Percentiles rank a stretch among this genome's conserved stretches.
Evolutionary conservation across 2,797 vertebrate species (phyloP).

Genomic region (Salmo trutta): DNA sequence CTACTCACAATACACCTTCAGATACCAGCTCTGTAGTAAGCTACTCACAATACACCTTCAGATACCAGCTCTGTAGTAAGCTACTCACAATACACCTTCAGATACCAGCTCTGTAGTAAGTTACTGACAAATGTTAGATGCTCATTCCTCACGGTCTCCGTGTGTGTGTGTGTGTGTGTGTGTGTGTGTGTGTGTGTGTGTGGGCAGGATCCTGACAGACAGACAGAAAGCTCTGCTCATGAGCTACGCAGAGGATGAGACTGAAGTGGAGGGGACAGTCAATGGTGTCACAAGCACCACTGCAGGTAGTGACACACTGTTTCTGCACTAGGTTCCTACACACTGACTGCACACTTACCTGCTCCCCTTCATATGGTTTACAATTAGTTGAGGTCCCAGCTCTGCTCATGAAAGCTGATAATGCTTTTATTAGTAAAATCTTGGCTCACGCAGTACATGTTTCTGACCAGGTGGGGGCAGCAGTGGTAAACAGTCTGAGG

Average conservation of each 20-base stretch:
- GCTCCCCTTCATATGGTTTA: not conserved
- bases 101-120: too few species aligned
- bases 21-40: too few species aligned
- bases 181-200: not conserved
- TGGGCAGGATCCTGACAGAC: slow-evolving; percentile 85
- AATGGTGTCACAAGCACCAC: slow-evolving; percentile 87
- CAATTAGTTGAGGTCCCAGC: not conserved
- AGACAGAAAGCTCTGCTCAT: slow-evolving; percentile 84
- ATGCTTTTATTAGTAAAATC: not conserved
- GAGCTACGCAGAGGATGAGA: slow-evolving; percentile 94
- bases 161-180: too few species aligned
- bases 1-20: too few species aligned
- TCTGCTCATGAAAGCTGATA: not conserved
- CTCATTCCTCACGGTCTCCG: not conserved
- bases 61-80: too few species aligned
- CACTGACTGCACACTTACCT: not conserved
- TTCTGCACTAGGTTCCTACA: not conserved
- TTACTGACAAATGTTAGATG: not conserved
- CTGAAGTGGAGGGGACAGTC: slow-evolving; percentile 90
- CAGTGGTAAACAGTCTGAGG: slow-evolving; percentile 71
- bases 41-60: too few species aligned
- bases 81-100: too few species aligned
- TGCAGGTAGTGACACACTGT: slow-evolving; percentile 74
- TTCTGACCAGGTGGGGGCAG: slow-evolving; percentile 88
- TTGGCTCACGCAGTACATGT: slow-evolving; percentile 58